Evolutionary conservation across 2,888 invertebrate genomes (phyloP).

Genomic region (Phaonia tiefii): DNA sequence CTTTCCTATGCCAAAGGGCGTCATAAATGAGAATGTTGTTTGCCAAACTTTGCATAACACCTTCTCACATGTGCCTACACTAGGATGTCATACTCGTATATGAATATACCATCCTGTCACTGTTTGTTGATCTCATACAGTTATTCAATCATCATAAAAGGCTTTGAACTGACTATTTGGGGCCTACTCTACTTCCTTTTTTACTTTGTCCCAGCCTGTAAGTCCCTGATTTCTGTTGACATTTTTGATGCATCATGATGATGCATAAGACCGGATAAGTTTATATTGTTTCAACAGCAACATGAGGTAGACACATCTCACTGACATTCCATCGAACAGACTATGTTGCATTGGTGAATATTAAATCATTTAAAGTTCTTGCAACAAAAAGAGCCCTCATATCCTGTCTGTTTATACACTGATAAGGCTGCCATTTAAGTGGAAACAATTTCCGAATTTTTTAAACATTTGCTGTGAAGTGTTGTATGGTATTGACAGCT

Average conservation of each 20-base stretch:
- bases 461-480: too few species aligned
- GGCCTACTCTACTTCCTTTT: background rate
- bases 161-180: too few species aligned
- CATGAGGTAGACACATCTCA: background rate
- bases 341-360: background rate
- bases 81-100: background rate
- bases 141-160: slow-evolving; percentile 38
- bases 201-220: slow-evolving; percentile 11
- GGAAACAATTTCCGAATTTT: too few species aligned
- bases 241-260: slow-evolving; percentile 33
- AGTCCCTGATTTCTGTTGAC: slow-evolving; percentile 30
- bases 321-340: slow-evolving; percentile 4
- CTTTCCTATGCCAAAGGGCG: too few species aligned
- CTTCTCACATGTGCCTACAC: too few species aligned
- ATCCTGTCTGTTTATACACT: slow-evolving; percentile 34
- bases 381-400: too few species aligned
- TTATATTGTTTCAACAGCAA: slow-evolving; percentile 8
- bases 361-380: slow-evolving; percentile 27
- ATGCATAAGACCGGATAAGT: background rate
- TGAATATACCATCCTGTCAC: background rate
- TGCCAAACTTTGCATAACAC: too few species aligned
- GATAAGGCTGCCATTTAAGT: slow-evolving; percentile 43
- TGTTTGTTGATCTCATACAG: slow-evolving; percentile 35
- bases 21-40: too few species aligned
- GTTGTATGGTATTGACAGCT: too few species aligned